Conservation (phyloP, 2,113 vertebrate genomes). For the Etheostoma spectabile region DNA sequence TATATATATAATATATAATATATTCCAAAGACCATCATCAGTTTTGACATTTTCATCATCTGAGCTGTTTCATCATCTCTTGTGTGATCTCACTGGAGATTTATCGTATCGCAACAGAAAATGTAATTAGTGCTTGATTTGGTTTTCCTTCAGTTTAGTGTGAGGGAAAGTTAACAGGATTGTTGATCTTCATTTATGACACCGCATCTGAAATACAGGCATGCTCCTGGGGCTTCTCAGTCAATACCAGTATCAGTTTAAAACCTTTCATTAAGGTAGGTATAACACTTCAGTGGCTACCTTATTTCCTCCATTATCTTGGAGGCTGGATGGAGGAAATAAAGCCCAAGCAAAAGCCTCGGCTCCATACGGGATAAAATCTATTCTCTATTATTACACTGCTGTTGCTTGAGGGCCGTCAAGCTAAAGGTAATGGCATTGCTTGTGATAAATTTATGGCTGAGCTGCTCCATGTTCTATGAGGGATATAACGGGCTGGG, state of each 20-base stretch:
- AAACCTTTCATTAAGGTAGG: conserved; percentile 76
- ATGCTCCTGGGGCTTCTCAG: conserved; percentile 53
- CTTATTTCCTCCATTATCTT: conserved; percentile 79
- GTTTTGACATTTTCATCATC: conserved; percentile 22
- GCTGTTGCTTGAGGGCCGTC: conserved; percentile 78
- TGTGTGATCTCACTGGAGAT: conserved; percentile 13
- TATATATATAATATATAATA: no score
- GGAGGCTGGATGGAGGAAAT: conserved; percentile 76
- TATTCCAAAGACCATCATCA: background rate
- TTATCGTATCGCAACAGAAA: conserved; percentile 16
- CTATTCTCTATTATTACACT: conserved; percentile 84
- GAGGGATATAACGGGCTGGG: conserved; percentile 69
- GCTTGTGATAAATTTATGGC: conserved; percentile 81
- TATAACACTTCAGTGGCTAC: conserved; percentile 76
- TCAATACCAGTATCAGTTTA: conserved; percentile 71
- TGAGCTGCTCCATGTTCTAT: conserved; percentile 64
- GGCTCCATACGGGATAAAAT: conserved; percentile 81
- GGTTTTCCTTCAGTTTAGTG: conserved; percentile 53
- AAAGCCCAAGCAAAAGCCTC: conserved; percentile 74
- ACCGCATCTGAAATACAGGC: conserved; percentile 51
- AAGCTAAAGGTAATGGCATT: conserved; percentile 80
- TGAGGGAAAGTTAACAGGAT: conserved; percentile 47
- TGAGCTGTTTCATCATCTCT: conserved; percentile 31
- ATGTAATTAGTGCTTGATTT: conserved; percentile 43
- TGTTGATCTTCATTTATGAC: conserved; percentile 73